Conservation (phyloP, 2,888 invertebrate species). For the Drosophila robusta region DNA sequence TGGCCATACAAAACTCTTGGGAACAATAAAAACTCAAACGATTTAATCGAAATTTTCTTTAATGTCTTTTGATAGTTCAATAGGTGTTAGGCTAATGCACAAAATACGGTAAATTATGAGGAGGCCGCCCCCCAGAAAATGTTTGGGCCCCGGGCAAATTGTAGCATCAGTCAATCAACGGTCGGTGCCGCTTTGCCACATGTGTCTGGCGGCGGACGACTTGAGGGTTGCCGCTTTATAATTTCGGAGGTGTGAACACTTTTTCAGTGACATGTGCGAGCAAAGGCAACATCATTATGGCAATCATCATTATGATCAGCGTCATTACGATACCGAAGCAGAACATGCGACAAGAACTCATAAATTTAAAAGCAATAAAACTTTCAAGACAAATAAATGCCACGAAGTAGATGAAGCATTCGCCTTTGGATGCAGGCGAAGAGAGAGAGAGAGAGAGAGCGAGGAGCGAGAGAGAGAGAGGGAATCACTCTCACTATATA, state of each 20-base stretch:
- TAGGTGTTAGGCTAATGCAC: slow-evolving; percentile 28
- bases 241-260: slow-evolving; percentile 73
- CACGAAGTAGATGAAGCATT: slow-evolving; percentile 63
- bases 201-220: slow-evolving; percentile 22
- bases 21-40: background rate
- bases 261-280: slow-evolving; percentile 60
- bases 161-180: slow-evolving; percentile 47
- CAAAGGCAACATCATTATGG: slow-evolving; percentile 3
- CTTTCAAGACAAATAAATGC: slow-evolving; percentile 84
- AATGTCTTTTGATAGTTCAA: slow-evolving; percentile 27
- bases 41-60: slow-evolving; percentile 1
- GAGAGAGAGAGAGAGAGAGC: background rate
- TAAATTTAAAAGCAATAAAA: slow-evolving; percentile 83
- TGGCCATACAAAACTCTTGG: background rate
- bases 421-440: slow-evolving; percentile 2
- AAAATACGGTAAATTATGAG: slow-evolving; percentile 23
- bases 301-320: slow-evolving; percentile 25
- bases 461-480: slow-evolving; percentile 12
- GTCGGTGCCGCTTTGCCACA: slow-evolving; percentile 37
- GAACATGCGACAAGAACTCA: slow-evolving; percentile 67
- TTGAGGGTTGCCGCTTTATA: slow-evolving; percentile 43
- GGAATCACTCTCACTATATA: slow-evolving; percentile 21
- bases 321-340: slow-evolving; percentile 25
- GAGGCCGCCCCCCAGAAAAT: background rate
- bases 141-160: background rate